Conservation (phyloP, 2,797 vertebrate genomes). For the Orestias chungarensis region DNA sequence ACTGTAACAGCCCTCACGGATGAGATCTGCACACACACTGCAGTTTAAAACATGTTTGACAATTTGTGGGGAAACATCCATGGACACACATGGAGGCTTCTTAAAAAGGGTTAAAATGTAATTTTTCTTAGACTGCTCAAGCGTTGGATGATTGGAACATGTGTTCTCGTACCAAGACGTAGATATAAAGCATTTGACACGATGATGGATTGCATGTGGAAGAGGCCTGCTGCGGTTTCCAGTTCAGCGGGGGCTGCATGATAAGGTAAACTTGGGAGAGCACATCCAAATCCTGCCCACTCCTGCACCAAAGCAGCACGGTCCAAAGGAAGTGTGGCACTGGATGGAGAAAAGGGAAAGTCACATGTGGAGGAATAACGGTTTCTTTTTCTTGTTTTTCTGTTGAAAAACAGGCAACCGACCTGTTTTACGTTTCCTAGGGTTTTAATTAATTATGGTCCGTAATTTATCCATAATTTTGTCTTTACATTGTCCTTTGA, state of each 20-base stretch:
- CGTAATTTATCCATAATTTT: not conserved
- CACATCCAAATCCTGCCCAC: conserved; percentile 38
- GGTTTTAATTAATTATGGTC: not conserved
- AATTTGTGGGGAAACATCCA: not conserved
- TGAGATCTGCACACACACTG: not conserved
- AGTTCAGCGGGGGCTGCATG: conserved; percentile 26
- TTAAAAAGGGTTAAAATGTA: conserved; percentile 52
- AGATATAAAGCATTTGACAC: conserved; percentile 34
- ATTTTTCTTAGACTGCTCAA: conserved; percentile 67
- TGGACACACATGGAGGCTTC: not conserved
- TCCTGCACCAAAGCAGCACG: conserved; percentile 5
- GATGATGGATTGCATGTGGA: conserved; percentile 61
- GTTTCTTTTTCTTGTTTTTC: not conserved
- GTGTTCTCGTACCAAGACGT: conserved; percentile 9
- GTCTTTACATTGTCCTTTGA: not conserved
- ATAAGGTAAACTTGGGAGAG: conserved; percentile 29
- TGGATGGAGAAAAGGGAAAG: conserved; percentile 7
- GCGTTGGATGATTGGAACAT: conserved; percentile 40
- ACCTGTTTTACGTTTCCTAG: not conserved
- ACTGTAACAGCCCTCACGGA: not conserved
- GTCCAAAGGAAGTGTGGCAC: conserved; percentile 27
- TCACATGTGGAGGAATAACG: too few relatives aligned
- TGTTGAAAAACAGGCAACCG: not conserved
- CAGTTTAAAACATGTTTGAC: not conserved
- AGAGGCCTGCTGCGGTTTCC: conserved; percentile 28